Evolutionary conservation across 30 jellyfish, hydroid and myxozoan genomes (phyloP).

Genomic region (Catostylus mosaicus): DNA sequence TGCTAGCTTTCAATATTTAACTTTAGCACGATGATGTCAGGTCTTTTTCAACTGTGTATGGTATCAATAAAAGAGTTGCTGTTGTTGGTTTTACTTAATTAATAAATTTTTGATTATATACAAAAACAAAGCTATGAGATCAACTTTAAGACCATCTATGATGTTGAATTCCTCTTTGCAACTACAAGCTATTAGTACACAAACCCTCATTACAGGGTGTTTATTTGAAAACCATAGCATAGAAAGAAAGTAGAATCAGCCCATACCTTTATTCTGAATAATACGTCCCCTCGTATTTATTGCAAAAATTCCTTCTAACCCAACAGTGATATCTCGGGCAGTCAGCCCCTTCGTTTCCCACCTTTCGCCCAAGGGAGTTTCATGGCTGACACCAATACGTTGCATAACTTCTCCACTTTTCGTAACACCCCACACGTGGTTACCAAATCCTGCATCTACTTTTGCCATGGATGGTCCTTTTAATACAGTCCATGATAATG

Average conservation of each 20-base stretch:
- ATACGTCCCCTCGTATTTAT: constrained; percentile 26
- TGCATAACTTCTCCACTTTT: constrained; percentile 57
- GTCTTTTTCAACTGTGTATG: too few species aligned
- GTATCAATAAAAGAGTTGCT: too few species aligned
- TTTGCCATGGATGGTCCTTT: constrained; percentile 32
- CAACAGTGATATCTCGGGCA: constrained; percentile 51
- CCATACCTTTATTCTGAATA: not conserved
- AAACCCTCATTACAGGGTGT: too few species aligned
- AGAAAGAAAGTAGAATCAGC: not conserved
- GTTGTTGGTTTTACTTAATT: too few species aligned
- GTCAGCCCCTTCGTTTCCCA: constrained; percentile 35
- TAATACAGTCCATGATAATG: constrained; percentile 39
- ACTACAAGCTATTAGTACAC: too few species aligned
- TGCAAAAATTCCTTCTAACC: constrained; percentile 84
- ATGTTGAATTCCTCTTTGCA: too few species aligned
- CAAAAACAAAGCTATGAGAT: too few species aligned
- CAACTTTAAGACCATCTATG: too few species aligned
- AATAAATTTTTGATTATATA: too few species aligned
- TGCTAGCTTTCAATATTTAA: too few species aligned
- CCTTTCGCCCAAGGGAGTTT: constrained; percentile 68
- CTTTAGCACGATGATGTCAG: too few species aligned
- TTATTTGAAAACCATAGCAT: not conserved
- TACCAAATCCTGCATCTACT: constrained; percentile 83
- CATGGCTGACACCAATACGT: constrained; percentile 57
- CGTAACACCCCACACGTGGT: constrained; percentile 67